Base-by-base conservation (phyloP, 2,888 invertebrate species). In the Sphaerophoria rueppellii region DNA sequence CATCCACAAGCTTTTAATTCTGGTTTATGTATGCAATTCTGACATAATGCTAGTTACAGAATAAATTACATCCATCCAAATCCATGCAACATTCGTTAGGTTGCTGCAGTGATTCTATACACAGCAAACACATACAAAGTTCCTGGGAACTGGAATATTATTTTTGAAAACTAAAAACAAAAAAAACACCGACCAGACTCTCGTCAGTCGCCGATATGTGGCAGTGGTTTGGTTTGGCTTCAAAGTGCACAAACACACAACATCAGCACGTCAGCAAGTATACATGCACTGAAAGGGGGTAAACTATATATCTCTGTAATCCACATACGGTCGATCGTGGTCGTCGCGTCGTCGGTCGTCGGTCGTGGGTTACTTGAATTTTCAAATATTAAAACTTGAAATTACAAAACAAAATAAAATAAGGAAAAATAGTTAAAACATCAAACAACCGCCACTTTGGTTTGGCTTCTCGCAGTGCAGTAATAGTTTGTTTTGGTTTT, bases 361-460 rank as follows among this genome's bases (percentile, higher is more conserved):
- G 24, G 24, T 24, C 24, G 24, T 24, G 24, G 24, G 24, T 24
- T 2, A 24, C 71, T 58, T 50, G 48, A 50, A 71, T 71, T 57
- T 71, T 71, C 67, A 48, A 57, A 71, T 71, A 71, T 58, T 57
- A 35, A 48, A 58, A 71, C 48, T 71, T 58, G 14, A 58, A 58
- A 48, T 24, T 24, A 16, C 24, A 5, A 32, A 16, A 52, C 35
- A 16, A 52, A 37, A 43, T 2, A 24, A 24, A 24, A 24, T 1
- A 24, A 24, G 24, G 24, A 24, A 24, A 24, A 24, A 24, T 24
- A 24, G 24, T 24, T 43, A 32, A 52, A 16, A 50, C 16, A 14
- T 7, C 37, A 6, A 24, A 12, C 32, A 12, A 4, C 6, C 37
- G 14, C 43, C 43, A 43, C 57, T 35, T 37, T 54, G 67, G 40